Base-by-base conservation (phyloP, 1,140 invertebrate species). In the Sycophaga agraensis region DNA sequence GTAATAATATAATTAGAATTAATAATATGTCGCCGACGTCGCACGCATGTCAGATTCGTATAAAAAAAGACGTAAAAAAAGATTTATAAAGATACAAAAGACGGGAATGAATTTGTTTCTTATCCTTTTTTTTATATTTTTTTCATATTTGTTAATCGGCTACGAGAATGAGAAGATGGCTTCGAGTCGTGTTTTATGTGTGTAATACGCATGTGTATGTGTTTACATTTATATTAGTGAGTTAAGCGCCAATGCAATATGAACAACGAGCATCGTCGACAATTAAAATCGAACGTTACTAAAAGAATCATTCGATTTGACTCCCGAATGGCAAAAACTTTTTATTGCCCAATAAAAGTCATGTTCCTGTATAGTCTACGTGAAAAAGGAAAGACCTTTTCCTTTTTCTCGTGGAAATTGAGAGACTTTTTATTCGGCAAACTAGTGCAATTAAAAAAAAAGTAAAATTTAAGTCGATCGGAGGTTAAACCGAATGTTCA, bases 1-100 rank as follows among this genome's bases (percentile, higher is more conserved):
- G 70, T 68, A 71, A 68, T 71, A 51, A 69, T n/a, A n/a, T 71
- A 70, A 54, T 61, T 54, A 60, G 35, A 54, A 61, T 51, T 59
- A 50, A 57, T 55, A 48, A 43, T 54, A 61, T 62, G 55, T 62
- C 42, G 43, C 5, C 51, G 51, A 62, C 59, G 51, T 55, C 51
- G 49, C 28, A 40, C 37, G 28, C 34, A 43, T 53, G 60, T 62
- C 60, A 56, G 24, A 56, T 56, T 62, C 45, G 60, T 50, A 35
- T 56, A 62, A 62, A 56, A 61, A 59, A 59, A 59, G 57, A 51
- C 56, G 40, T 59, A 51, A 59, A 51, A 51, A 60, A 61, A 40
- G 50, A 43, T 54, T 40, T 61, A 61, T 48, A 61, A 54, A 61
- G 45, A 50, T 56, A 62, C 51, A 62, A 62, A 56, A 56, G 45